Conservation (phyloP, 2,113 vertebrate species). For the Hyperopisus bebe region DNA sequence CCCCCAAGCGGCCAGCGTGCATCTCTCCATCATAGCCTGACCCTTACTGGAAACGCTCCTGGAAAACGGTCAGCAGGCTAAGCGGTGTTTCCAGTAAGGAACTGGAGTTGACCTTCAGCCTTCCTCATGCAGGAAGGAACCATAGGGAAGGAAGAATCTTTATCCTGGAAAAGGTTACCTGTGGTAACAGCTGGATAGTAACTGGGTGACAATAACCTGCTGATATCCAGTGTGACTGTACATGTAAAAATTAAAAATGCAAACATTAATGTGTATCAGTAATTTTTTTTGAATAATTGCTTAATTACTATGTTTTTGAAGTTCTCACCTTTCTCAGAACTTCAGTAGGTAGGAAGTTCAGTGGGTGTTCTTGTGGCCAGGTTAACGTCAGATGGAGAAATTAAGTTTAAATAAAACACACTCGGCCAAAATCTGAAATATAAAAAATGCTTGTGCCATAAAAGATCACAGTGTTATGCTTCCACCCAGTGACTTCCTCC, state of each 20-base stretch:
- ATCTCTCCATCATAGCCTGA: neutral
- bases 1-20: neutral
- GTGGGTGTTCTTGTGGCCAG: neutral
- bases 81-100: neutral
- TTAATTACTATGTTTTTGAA: neutral
- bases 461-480: neutral
- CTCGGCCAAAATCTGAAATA: neutral
- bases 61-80: neutral
- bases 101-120: neutral
- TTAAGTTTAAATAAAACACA: neutral
- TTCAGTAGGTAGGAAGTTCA: neutral
- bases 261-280: neutral
- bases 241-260: neutral
- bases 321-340: neutral
- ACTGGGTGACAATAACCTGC: neutral
- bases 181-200: neutral
- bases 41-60: neutral
- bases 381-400: neutral
- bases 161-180: neutral
- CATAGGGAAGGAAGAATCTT: neutral
- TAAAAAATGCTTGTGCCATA: neutral
- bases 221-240: neutral
- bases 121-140: neutral
- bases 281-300: neutral
- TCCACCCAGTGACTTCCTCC: neutral